Conservation (phyloP, 2,888 invertebrate genomes). For the Cheilosia grossa region DNA sequence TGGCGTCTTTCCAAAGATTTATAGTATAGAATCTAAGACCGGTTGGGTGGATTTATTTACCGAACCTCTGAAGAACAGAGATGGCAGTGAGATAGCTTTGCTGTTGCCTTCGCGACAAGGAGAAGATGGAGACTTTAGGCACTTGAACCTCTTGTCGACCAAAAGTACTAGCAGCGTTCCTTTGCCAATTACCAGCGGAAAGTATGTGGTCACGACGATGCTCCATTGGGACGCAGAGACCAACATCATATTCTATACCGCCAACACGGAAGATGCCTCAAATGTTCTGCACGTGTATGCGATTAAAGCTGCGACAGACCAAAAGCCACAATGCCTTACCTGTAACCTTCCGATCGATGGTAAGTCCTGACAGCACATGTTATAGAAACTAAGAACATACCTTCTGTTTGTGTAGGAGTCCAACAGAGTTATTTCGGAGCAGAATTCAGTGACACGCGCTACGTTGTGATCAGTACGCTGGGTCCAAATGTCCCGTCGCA, state of each 20-base stretch:
- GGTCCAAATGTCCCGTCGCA: conserved; percentile 93
- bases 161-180: conserved; percentile 78
- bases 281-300: conserved; percentile 92
- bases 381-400: neutral
- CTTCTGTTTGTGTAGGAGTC: conserved; percentile 71
- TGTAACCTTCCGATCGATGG: conserved; percentile 84
- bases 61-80: conserved; percentile 87
- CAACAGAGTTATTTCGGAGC: conserved; percentile 84
- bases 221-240: conserved; percentile 88
- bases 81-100: conserved; percentile 88
- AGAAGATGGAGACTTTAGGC: conserved; percentile 86
- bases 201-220: conserved; percentile 89
- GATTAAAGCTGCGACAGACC: conserved; percentile 84
- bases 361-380: conserved; percentile 41
- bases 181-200: conserved; percentile 86
- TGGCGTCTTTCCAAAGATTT: conserved; percentile 75
- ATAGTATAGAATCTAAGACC: conserved; percentile 80
- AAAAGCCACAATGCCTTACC: conserved; percentile 88
- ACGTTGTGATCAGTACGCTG: conserved; percentile 90
- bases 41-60: conserved; percentile 93
- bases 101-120: conserved; percentile 87
- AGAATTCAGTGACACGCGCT: conserved; percentile 88
- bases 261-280: conserved; percentile 90
- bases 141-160: conserved; percentile 86
- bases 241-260: conserved; percentile 91